Conservation (phyloP, 2,888 invertebrate species). For the Patella pellucida region DNA sequence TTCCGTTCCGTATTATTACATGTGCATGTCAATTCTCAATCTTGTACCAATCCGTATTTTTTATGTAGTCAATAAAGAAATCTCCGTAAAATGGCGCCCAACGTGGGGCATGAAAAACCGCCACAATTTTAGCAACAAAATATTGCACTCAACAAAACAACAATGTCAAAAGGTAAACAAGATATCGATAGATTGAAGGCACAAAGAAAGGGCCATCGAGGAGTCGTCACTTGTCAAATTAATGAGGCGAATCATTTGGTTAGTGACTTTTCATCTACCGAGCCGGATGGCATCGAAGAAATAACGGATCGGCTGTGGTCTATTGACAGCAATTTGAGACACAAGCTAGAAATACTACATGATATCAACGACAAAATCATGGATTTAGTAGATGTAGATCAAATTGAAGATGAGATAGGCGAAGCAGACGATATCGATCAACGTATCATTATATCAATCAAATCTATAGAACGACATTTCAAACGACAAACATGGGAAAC, state of each 20-base stretch:
- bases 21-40: too few species aligned
- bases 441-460: not conserved
- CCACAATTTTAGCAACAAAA: too few species aligned
- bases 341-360: not conserved
- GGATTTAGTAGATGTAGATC: not conserved
- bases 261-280: not conserved
- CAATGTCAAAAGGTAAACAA: not conserved
- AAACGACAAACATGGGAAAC: not conserved
- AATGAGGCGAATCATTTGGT: not conserved
- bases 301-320: not conserved
- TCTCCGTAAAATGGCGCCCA: not conserved
- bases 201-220: not conserved
- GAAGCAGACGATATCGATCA: not conserved
- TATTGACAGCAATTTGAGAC: not conserved
- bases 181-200: slow-evolving; percentile 6
- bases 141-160: not conserved
- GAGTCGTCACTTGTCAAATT: not conserved
- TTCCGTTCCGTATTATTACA: too few species aligned
- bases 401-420: not conserved
- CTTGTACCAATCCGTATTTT: too few species aligned
- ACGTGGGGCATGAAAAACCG: not conserved
- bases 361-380: not conserved
- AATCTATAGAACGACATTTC: not conserved
- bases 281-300: not conserved
- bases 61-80: too few species aligned